phyloP scores from a whole-genome alignment of 2,113 vertebrate genomes.

The Triplophysa dalaica region DNA sequence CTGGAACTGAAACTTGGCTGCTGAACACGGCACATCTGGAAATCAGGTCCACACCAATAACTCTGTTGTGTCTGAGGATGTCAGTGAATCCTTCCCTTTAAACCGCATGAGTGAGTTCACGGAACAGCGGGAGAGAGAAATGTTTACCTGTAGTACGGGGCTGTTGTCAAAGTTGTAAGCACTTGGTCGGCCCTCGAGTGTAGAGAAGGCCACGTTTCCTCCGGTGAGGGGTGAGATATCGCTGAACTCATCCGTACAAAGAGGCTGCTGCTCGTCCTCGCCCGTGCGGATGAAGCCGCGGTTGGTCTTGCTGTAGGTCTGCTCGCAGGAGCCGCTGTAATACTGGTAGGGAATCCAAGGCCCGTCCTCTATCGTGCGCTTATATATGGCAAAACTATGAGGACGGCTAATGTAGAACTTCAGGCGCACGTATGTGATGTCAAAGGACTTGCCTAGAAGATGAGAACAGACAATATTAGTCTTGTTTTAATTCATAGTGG shows the following conservation, averaged over 20 bases:
- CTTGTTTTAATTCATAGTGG: background rate
- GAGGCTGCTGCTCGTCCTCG: slow-evolving; percentile 90
- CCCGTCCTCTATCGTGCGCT: slow-evolving; percentile 81
- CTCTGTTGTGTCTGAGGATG: background rate
- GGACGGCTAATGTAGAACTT: slow-evolving; percentile 98
- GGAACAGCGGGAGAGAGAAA: background rate
- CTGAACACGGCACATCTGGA: slow-evolving; percentile 17
- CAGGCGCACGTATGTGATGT: slow-evolving; percentile 94
- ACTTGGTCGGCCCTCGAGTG: slow-evolving; percentile 90
- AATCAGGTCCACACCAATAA: background rate
- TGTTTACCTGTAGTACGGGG: slow-evolving; percentile 88
- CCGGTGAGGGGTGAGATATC: slow-evolving; percentile 97
- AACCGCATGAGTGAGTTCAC: background rate
- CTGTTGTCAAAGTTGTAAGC: slow-evolving; percentile 97
- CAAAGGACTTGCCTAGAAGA: slow-evolving; percentile 88
- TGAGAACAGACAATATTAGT: background rate
- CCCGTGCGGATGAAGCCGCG: slow-evolving; percentile 89
- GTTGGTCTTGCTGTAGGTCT: slow-evolving; percentile 84
- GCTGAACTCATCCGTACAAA: slow-evolving; percentile 97
- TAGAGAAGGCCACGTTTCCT: slow-evolving; percentile 96
- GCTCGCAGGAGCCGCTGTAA: slow-evolving; percentile 96
- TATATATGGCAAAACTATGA: slow-evolving; percentile 96
- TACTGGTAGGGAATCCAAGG: slow-evolving; percentile 94
- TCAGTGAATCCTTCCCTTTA: background rate
- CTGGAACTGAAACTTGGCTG: slow-evolving; percentile 12